A percentile compares a stretch with the other conserved stretches of the same genome.
phyloP scores from a whole-genome alignment of 2,888 invertebrate species.

The Diplolepis rosae region DNA sequence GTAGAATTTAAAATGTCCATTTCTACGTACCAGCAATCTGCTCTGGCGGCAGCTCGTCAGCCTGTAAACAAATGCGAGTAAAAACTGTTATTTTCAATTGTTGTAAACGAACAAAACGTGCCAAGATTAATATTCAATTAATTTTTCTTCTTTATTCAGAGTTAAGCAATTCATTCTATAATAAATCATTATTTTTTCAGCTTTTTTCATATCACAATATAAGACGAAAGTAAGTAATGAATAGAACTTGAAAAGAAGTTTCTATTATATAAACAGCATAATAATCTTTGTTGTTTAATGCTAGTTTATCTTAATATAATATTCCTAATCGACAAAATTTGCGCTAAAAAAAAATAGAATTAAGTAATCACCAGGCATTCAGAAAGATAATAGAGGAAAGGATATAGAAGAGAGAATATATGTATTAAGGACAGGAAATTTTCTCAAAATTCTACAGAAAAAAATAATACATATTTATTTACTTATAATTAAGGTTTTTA shows the following conservation, averaged over 20 bases:
- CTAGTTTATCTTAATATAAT: too few species aligned
- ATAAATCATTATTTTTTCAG: neutral
- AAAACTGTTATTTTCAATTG: conserved; percentile 30
- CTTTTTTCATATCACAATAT: neutral
- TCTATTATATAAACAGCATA: too few species aligned
- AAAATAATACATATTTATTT: conserved; percentile 14
- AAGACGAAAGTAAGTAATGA: too few species aligned
- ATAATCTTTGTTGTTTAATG: too few species aligned
- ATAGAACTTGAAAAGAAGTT: too few species aligned
- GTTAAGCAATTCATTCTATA: conserved; percentile 34
- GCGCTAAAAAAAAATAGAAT: neutral
- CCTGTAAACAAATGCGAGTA: conserved; percentile 76
- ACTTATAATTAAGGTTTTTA: neutral
- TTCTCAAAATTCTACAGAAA: neutral
- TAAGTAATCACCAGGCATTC: conserved; percentile 13
- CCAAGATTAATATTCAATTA: conserved; percentile 40
- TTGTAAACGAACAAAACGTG: conserved; percentile 32
- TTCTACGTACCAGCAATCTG: conserved; percentile 88
- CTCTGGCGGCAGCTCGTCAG: conserved; percentile 92
- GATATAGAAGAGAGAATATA: neutral
- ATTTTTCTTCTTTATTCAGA: conserved; percentile 38
- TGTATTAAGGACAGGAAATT: neutral
- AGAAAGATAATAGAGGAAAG: neutral
- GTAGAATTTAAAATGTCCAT: conserved; percentile 18
- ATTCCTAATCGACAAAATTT: too few species aligned